These are phyloP conservation scores for Cygnus atratus DNA, from an alignment of 2,113 vertebrate genomes.

Conservation along the genomic window DNA sequence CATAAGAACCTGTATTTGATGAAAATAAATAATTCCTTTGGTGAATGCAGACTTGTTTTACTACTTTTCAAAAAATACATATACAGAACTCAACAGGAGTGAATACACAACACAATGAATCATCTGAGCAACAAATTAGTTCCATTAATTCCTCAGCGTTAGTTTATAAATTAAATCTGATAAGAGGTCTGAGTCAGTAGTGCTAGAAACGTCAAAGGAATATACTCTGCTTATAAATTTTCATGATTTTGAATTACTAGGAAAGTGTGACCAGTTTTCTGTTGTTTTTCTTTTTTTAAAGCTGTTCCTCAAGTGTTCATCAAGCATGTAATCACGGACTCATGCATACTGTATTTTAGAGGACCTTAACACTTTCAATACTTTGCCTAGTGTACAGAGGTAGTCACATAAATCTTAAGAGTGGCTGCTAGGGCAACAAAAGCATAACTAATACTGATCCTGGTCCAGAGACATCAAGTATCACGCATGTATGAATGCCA, in stretches of 20 bases:
- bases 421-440: neutral
- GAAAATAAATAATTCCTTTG: neutral
- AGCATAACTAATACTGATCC: neutral
- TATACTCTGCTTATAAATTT: neutral
- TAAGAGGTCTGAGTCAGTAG: neutral
- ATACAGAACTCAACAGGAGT: neutral
- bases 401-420: neutral
- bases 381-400: neutral
- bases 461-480: neutral
- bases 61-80: neutral
- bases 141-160: slow-evolving; percentile 21
- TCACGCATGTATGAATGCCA: accelerated
- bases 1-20: neutral
- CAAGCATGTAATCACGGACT: neutral
- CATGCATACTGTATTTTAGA: neutral
- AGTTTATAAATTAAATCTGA: slow-evolving; percentile 18
- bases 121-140: slow-evolving; percentile 16
- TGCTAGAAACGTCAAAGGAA: neutral
- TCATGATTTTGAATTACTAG: neutral
- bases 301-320: neutral
- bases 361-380: neutral
- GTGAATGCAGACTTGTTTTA: neutral
- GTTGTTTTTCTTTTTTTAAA: neutral
- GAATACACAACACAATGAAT: neutral
- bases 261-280: neutral